phyloP scores from a whole-genome alignment of 2,888 invertebrate species.

The Spatulosminthurus flaviceps region DNA sequence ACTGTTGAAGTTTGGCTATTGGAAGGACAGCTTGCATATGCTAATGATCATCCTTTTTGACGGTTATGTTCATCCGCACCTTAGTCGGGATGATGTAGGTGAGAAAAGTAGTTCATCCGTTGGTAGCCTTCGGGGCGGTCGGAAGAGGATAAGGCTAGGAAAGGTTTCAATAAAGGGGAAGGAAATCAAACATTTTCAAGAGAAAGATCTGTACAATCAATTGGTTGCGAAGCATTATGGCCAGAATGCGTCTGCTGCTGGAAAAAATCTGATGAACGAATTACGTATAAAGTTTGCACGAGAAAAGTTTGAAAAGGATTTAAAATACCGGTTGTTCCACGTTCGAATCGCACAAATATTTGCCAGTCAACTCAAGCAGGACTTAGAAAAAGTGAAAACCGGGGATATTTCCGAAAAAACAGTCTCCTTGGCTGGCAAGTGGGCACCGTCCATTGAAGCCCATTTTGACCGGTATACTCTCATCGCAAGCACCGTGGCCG shows the following conservation, averaged over 20 bases:
- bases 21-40: slow-evolving; percentile 56
- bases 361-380: slow-evolving; percentile 48
- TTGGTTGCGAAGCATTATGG: slow-evolving; percentile 20
- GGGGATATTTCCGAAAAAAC: slow-evolving; percentile 20
- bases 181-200: slow-evolving; percentile 26
- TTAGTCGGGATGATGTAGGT: slow-evolving; percentile 40
- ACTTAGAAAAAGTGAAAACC: slow-evolving; percentile 36
- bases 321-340: slow-evolving; percentile 53
- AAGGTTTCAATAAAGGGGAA: slow-evolving; percentile 4
- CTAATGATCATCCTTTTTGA: slow-evolving; percentile 49
- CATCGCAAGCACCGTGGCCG: slow-evolving; percentile 50
- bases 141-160: too few relatives aligned
- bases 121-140: not conserved
- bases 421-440: slow-evolving; percentile 53
- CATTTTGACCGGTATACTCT: slow-evolving; percentile 55
- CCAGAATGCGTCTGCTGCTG: not conserved
- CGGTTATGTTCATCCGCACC: slow-evolving; percentile 46
- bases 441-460: slow-evolving; percentile 57
- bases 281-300: slow-evolving; percentile 42
- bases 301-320: slow-evolving; percentile 47
- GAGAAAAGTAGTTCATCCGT: too few relatives aligned
- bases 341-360: slow-evolving; percentile 51
- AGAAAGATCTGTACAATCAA: slow-evolving; percentile 41
- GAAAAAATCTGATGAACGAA: slow-evolving; percentile 29
- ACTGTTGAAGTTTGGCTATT: slow-evolving; percentile 54